Evolutionary conservation across 2,888 invertebrate genomes (phyloP).

Genomic region (Orthosia gracilis): DNA sequence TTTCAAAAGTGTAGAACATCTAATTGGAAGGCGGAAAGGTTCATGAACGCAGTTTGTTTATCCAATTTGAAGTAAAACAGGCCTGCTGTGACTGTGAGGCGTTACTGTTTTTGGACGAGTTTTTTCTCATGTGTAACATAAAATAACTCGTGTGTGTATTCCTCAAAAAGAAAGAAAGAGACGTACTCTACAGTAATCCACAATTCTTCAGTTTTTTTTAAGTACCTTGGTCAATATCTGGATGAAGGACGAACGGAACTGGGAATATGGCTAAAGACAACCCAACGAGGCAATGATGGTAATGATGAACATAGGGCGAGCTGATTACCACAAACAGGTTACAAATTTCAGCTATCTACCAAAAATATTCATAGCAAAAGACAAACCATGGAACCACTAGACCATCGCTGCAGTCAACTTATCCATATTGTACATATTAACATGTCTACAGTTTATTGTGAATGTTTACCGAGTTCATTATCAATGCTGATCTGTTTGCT

Average conservation of each 20-base stretch:
- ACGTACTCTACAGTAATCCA: not conserved
- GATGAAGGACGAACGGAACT: too few relatives aligned
- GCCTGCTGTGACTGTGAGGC: conserved; percentile 11
- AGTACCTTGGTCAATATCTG: too few relatives aligned
- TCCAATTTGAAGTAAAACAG: conserved; percentile 44
- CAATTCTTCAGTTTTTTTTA: not conserved
- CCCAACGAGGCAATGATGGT: too few relatives aligned
- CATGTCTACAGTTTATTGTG: conserved; percentile 69
- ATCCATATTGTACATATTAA: conserved; percentile 57
- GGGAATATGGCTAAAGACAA: too few relatives aligned
- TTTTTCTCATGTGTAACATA: conserved; percentile 1
- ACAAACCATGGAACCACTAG: not conserved
- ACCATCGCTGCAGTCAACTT: not conserved
- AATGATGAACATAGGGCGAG: too few relatives aligned
- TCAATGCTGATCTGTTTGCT: conserved; percentile 75
- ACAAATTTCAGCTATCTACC: not conserved
- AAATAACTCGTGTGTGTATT: not conserved
- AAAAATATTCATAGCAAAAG: not conserved
- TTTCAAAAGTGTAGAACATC: conserved; percentile 35
- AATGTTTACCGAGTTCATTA: conserved; percentile 75
- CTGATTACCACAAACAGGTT: not conserved
- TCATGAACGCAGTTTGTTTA: conserved; percentile 44
- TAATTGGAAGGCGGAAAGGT: conserved; percentile 57
- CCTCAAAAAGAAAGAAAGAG: not conserved
- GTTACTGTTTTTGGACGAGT: conserved; percentile 5